These are phyloP conservation scores for Drosophila cardini DNA, from an alignment of 1,140 invertebrate species.

Conservation along the genomic window DNA sequence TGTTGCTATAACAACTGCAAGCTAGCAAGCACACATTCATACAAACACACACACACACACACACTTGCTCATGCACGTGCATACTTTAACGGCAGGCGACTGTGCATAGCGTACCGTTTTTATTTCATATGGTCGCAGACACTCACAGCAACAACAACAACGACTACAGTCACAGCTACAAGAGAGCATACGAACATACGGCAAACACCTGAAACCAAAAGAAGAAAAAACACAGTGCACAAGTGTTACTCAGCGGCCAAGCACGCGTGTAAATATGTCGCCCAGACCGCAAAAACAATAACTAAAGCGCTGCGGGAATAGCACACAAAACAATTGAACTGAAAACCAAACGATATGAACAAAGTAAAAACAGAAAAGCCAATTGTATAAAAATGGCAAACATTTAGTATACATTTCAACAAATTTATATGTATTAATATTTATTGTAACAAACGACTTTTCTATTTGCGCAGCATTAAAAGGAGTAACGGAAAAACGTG, in stretches of 20 bases:
- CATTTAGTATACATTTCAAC: conserved; percentile 24
- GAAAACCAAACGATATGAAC: conserved; percentile 45
- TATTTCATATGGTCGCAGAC: conserved; percentile 73
- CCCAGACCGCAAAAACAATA: conserved; percentile 41
- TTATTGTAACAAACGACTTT: conserved; percentile 41
- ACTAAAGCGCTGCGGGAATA: conserved; percentile 26
- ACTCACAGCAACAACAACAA: conserved; percentile 39
- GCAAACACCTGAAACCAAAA: conserved; percentile 60
- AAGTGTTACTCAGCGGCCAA: conserved; percentile 79
- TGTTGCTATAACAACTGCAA: conserved; percentile 55
- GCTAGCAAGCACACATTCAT: conserved; percentile 7
- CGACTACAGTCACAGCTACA: conserved; percentile 11
- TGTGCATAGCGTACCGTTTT: conserved; percentile 80
- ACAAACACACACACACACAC: conserved; percentile 11
- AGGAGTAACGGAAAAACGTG: conserved; percentile 50
- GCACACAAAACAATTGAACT: conserved; percentile 50
- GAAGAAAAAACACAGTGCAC: conserved; percentile 59
- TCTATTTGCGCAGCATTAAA: conserved; percentile 47
- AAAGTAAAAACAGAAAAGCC: conserved; percentile 44
- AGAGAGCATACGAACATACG: conserved; percentile 36
- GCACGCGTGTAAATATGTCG: conserved; percentile 70
- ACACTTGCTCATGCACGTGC: not conserved
- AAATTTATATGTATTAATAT: conserved; percentile 28
- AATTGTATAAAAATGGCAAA: conserved; percentile 21
- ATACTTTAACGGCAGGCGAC: conserved; percentile 27